Conservation (phyloP, 2,797 vertebrate genomes). For the Austrolebias charrua region DNA sequence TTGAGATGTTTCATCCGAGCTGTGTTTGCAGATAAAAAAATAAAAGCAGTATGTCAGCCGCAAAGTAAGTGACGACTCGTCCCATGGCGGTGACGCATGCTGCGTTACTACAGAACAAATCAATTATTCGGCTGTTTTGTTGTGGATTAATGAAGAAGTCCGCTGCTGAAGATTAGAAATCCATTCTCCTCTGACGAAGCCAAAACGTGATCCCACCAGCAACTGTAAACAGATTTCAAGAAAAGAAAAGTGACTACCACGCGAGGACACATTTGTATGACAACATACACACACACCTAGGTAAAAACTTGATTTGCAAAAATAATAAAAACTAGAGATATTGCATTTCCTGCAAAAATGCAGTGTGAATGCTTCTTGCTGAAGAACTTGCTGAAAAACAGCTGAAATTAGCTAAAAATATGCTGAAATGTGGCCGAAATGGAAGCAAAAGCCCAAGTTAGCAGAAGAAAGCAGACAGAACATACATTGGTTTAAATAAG, state of each 20-base stretch:
- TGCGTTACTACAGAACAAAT: background rate
- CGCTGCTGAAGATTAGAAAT: slow-evolving; percentile 23
- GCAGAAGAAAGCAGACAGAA: too few species aligned
- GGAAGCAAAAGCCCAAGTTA: too few species aligned
- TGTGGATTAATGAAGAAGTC: slow-evolving; percentile 10
- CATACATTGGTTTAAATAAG: too few species aligned
- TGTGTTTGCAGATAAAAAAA: slow-evolving; percentile 5
- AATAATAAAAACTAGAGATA: too few species aligned
- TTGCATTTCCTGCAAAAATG: too few species aligned
- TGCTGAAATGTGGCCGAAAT: too few species aligned
- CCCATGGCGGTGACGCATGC: slow-evolving; percentile 43
- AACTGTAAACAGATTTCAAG: slow-evolving; percentile 40
- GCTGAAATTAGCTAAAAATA: too few species aligned
- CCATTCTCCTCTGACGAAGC: slow-evolving; percentile 21
- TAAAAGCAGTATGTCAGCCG: background rate
- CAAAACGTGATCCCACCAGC: background rate
- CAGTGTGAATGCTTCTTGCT: too few species aligned
- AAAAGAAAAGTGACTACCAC: slow-evolving; percentile 1
- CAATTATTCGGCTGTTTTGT: background rate
- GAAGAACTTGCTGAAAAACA: too few species aligned
- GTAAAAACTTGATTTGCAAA: too few species aligned
- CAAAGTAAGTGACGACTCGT: slow-evolving; percentile 25
- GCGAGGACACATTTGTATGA: too few species aligned
- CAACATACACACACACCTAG: too few species aligned
- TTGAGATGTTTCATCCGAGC: slow-evolving; percentile 36